Evolutionary conservation across 37 sponge, comb jelly and placozoan genomes (phyloP).

Genomic region (Crambe crambe): DNA sequence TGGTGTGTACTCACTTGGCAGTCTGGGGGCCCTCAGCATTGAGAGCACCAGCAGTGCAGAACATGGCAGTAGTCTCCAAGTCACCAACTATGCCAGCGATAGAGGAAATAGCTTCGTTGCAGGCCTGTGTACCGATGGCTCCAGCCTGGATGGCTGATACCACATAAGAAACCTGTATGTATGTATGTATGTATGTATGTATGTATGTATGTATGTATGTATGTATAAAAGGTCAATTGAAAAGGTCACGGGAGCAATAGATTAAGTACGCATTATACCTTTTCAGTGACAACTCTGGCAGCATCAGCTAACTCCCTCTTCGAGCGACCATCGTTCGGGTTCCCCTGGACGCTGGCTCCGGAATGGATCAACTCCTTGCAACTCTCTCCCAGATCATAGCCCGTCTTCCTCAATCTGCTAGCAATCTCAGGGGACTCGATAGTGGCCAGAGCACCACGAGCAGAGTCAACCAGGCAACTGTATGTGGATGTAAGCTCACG

Average conservation of each 20-base stretch:
- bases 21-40: not conserved
- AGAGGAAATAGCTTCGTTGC: conserved; percentile 81
- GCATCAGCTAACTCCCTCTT: conserved; percentile 67
- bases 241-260: not conserved
- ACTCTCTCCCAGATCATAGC: conserved; percentile 69
- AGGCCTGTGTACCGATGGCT: conserved; percentile 95
- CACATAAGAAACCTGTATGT: conserved; percentile 68
- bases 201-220: not conserved
- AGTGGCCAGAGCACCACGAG: conserved; percentile 77
- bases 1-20: not conserved
- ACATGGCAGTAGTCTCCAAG: conserved; percentile 94
- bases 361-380: conserved; percentile 66
- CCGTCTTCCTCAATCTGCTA: conserved; percentile 7
- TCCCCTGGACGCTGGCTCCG: conserved; percentile 56
- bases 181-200: too few relatives aligned
- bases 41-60: conserved; percentile 92
- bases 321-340: conserved; percentile 72
- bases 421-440: conserved; percentile 38
- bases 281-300: conserved; percentile 76
- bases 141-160: conserved; percentile 83
- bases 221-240: not conserved
- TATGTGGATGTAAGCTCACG: conserved; percentile 54
- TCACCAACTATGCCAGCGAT: conserved; percentile 90
- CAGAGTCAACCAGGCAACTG: conserved; percentile 51
- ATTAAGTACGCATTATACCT: conserved; percentile 70